phyloP scores from a whole-genome alignment of 1,140 invertebrate species.

The Meteorus sp. region DNA sequence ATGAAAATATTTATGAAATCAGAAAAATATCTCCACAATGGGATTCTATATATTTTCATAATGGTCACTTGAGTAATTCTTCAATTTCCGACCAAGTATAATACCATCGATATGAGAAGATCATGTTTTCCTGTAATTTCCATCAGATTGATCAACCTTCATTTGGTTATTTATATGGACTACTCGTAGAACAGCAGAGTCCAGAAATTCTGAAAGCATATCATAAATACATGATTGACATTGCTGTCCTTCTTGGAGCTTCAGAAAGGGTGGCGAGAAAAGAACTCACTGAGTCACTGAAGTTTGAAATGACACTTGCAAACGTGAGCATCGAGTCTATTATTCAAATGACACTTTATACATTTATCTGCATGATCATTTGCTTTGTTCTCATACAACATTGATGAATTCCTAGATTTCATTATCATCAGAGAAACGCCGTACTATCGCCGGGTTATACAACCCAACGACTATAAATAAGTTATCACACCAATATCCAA shows the following conservation, averaged over 20 bases:
- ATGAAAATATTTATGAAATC: too few species aligned
- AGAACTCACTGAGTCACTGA: not conserved
- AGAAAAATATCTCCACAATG: too few species aligned
- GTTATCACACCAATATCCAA: constrained; percentile 56
- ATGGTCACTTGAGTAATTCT: too few species aligned
- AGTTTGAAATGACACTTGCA: not conserved
- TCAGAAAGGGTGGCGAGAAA: not conserved
- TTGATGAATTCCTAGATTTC: constrained; percentile 58
- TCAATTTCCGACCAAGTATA: too few species aligned
- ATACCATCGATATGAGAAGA: too few species aligned
- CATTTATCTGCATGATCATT: too few species aligned
- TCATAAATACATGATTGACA: constrained; percentile 49
- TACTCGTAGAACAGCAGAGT: not conserved
- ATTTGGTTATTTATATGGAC: too few species aligned
- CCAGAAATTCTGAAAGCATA: constrained; percentile 42
- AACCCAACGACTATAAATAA: constrained; percentile 66
- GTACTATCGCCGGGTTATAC: constrained; percentile 68
- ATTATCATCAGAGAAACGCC: constrained; percentile 64
- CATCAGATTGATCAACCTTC: too few species aligned
- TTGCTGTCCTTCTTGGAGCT: not conserved
- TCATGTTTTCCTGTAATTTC: too few species aligned
- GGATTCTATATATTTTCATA: too few species aligned
- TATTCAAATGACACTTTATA: too few species aligned
- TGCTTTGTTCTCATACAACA: too few species aligned
- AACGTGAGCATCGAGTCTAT: not conserved